Evolutionary conservation across 2,888 invertebrate species (phyloP), one percentile per base, ranked within the genome.

Genomic region (Thereva unica): DNA sequence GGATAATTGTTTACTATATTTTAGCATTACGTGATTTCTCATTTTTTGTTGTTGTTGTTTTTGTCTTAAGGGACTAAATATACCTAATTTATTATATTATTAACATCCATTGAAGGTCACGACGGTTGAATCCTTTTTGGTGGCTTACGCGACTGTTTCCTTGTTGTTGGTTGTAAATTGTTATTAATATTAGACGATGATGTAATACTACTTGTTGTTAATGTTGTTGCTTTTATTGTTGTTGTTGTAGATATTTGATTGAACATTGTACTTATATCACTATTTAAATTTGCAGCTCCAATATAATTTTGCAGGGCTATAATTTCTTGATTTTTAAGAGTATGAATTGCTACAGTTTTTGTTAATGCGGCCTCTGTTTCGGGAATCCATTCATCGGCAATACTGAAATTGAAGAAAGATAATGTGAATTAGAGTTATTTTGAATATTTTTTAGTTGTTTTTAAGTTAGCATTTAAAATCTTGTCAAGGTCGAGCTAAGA

Each of bases 361-460:
- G 85, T 84, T 64, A 85, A 83, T 74, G 83, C 84, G 77, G 87
- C 87, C 69, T 87, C 86, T 77, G 87, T 85, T 79, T 91, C 92
- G 0, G 87, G 83, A 71, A 94, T 85, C 95, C 95, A 95, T 77
- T 92, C 90, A 80, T 95, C 93, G 23, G 91, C 89, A 78, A 93
- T 82, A 76, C 94, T 94, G 83, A 8, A 83, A 83, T 70, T 66
- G 68, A 69, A 35, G 64, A 49, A 55, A 72, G 71, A 52, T n/a
- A 41, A 52, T 2, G 6, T 8, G 23, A 5, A 7, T 52, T 52
- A n/a, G 6, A 47, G 4, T 6, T 47, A 12, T 47, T 10, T 10
- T 10, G 12, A 47, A 47, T 23, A 23, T 23, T 23, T 23, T 23
- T 2, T 23, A 23, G 23, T 23, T 23, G 23, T 23, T 23, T 23